Evolutionary conservation across 2,888 invertebrate species (phyloP).

Genomic region (Steinernema scapterisci): DNA sequence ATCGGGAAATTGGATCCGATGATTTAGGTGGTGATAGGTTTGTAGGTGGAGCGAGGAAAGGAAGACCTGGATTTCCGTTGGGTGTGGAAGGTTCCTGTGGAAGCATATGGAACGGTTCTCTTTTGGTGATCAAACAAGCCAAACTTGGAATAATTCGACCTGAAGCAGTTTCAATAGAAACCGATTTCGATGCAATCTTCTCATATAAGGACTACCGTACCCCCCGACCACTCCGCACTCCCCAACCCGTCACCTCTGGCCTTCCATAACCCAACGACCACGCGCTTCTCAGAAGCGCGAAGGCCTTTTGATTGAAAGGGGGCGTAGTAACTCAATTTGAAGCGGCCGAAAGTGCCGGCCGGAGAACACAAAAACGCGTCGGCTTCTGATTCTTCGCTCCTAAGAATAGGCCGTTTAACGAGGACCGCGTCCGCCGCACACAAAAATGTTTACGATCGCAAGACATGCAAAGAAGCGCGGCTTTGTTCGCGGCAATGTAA

Average conservation of each 20-base stretch:
- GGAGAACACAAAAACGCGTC: not conserved
- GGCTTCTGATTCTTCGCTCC: not conserved
- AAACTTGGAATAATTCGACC: too few species aligned
- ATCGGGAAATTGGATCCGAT: too few species aligned
- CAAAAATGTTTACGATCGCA: conserved; percentile 8
- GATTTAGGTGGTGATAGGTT: too few species aligned
- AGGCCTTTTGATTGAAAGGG: conserved; percentile 12
- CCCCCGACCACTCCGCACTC: not conserved
- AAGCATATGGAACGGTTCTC: too few species aligned
- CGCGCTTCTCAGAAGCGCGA: not conserved
- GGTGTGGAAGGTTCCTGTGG: too few species aligned
- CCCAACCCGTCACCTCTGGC: not conserved
- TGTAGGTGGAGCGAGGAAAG: too few species aligned
- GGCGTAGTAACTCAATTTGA: conserved; percentile 12
- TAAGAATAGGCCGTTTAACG: conserved; percentile 28
- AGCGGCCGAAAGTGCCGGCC: not conserved
- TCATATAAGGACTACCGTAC: too few species aligned
- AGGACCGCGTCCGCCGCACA: not conserved
- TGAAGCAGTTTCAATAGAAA: too few species aligned
- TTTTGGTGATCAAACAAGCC: too few species aligned
- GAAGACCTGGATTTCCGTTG: too few species aligned
- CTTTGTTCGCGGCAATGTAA: conserved; percentile 5
- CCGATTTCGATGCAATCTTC: too few species aligned
- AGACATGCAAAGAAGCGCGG: conserved; percentile 8
- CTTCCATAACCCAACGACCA: not conserved